Percentiles rank a stretch among this genome's conserved stretches.
Evolutionary conservation across 2,888 invertebrate species (phyloP).

Genomic region (Keiferia lycopersicella): DNA sequence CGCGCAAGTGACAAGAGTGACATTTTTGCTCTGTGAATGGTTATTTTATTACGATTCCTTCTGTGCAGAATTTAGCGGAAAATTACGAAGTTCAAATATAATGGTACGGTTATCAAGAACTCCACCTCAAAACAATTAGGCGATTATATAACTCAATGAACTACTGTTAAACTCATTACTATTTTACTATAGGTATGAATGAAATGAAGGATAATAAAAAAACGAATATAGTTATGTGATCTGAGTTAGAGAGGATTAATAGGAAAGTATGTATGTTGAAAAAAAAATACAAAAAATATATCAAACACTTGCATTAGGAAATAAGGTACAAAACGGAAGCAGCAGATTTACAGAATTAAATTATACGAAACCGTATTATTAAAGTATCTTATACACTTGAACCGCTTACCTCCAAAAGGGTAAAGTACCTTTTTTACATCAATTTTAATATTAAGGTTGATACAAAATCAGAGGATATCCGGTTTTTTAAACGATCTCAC

Average conservation of each 20-base stretch:
- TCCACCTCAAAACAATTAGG: no score
- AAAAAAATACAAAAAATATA: neutral
- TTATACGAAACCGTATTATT: constrained; percentile 19
- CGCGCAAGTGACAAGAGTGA: no score
- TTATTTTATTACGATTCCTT: no score
- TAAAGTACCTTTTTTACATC: constrained; percentile 23
- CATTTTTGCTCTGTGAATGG: no score
- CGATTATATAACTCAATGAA: no score
- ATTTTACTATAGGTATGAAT: no score
- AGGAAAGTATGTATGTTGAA: neutral
- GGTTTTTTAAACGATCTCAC: constrained; percentile 66
- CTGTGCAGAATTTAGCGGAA: no score
- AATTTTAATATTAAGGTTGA: constrained; percentile 37
- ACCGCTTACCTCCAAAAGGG: constrained; percentile 19
- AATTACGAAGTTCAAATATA: no score
- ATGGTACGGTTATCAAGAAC: no score
- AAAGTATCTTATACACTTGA: constrained; percentile 26
- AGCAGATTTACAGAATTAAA: constrained; percentile 16
- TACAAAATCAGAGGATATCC: constrained; percentile 70
- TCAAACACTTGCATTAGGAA: neutral
- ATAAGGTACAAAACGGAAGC: constrained; percentile 6
- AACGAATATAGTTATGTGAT: neutral
- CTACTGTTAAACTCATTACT: no score
- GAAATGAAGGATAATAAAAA: no score
- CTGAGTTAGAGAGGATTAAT: neutral